Evolutionary conservation across 2,113 vertebrate species (phyloP), one percentile per base, ranked within the genome.

Genomic region (Catharus bicknelli): DNA sequence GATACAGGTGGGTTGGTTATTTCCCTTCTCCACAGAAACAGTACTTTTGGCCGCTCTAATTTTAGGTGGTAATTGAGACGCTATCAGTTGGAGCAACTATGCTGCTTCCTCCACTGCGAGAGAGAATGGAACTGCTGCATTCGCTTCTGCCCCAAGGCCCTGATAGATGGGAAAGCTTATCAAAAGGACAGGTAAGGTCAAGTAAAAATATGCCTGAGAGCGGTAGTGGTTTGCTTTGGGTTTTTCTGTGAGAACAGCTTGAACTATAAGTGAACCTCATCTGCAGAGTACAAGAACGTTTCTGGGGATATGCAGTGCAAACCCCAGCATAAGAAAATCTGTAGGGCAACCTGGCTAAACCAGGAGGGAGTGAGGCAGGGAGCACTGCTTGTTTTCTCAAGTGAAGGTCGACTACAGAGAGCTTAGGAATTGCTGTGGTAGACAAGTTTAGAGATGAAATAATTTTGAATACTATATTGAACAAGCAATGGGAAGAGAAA

Each of bases 51-150:
- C 80, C 91, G n/a, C 73, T 95, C 70, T 66, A 51, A 82, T 95
- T 90, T 83, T 92, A 99, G 99, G 99, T 99, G 4, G 99, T 99
- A 94, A 99, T 99, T 86, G 99, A 99, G 96, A 99, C 99, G 4
- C 96, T 99, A 48, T 99, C 99, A n/a, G 99, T 99, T 54, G 99
- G 99, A 70, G 99, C 99, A 29, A 99, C 99, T 47, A 99, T 99
- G 99, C 96, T 99, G 15, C 98, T 99, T 89, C 99, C 99, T 82
- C 99, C 99, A 1, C 96, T 99, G 80, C 96, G 99, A 90, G 99
- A 99, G 95, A 98, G 99, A 72, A 99, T 99, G 99, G 99, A 99
- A 93, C 98, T 99, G 32, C 98, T 99, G 4, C 99, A 99, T 97
- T 98, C 99, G 13, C 98, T 99, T 88, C 96, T 99, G 79, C 99